Evolutionary conservation across 2,888 invertebrate species (phyloP), one percentile per base, ranked within the genome.

Genomic region (Chloroclystis v-ata): DNA sequence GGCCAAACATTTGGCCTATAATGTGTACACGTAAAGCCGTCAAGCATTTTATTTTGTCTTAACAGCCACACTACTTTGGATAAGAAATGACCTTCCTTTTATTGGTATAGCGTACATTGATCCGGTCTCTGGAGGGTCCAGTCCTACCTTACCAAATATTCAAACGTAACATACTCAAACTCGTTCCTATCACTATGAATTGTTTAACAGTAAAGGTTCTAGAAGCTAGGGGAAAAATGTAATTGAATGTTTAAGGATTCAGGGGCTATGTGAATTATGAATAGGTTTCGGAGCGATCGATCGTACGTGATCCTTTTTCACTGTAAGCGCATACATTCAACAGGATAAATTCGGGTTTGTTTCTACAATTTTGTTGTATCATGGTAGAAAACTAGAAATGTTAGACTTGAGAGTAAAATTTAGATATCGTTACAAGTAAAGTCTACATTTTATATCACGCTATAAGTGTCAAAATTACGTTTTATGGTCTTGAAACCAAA

Each of bases 131-230:
- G n/a, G 6, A 4, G 9, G 7, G 35, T n/a, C n/a, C 35, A 24
- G 14, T 10, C 33, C 16, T 13, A 33, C 14, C 32, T 35, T 4
- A n/a, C 10, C 35, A 50, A 29, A 47, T 41, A 32, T 43, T 51
- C 30, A 37, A 47, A 38, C 42, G 26, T 43, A 33, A 33, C 24
- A 40, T 25, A 35, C 26, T 35, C 20, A 43, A 35, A 40, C 29
- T 43, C 40, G 13, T 39, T 37, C 30, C 37, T 41, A 37, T 41
- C 25, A 41, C 53, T 47, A 37, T 52, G 48, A 52, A 55, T 49
- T 55, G 52, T 55, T 52, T 55, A 52, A 47, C 37, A 49, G 46
- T 32, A 47, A 52, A 52, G 49, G 47, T 47, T 53, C 53, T 35
- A 47, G 49, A 45, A 47, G 47, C 49, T 16, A 45, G 41, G 46